Base-by-base conservation (phyloP, 2,797 vertebrate genomes). In the Smutsia gigantea region DNA sequence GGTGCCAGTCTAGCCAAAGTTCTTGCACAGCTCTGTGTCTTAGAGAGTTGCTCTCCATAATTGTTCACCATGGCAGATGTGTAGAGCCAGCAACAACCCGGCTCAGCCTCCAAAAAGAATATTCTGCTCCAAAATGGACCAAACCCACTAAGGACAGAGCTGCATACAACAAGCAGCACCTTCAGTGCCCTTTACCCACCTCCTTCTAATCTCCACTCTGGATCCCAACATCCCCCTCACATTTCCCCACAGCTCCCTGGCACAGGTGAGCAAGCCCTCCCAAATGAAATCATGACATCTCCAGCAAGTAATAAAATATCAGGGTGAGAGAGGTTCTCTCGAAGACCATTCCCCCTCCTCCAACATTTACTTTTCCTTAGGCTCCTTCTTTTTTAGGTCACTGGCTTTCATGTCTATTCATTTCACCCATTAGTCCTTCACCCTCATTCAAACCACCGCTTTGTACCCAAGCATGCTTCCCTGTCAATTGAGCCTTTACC, bases 321-420 rank as follows among this genome's bases (percentile, higher is more conserved):
- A 53, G 6, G 10, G 21, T 49, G 27, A 93, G 39, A 78, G 19
- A 64, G 4, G 4, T 37, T 81, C 42, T 77, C 23, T 31, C 12
- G 69, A 68, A 74, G 51, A 93, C 57, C 34, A 66, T 39, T 51
- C 31, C 5, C 25, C 79, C 37, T 83, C 75, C 29, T 31, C 31
- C 79, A 75, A 17, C 42, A 55, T 37, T 42, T 85, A 21, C 39
- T 68, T 87, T 69, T 83, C 72, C 66, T 83, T 86, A 69, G 42
- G 42, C 51, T 95, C 12, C 39, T 89, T 87, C 31, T 42, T 95
- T 87, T 92, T 18, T 75, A 94, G 66, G 61, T 74, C 81, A 72
- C 51, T 77, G 75, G 53, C 84, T 94, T 93, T 96, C 72, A 87
- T 63, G 61, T 64, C 57, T 94, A 49, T 81, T 95, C 64, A 66